Evolutionary conservation across 2,888 invertebrate species (phyloP), one percentile per base, ranked within the genome.

Genomic region (Melitaea athalia): DNA sequence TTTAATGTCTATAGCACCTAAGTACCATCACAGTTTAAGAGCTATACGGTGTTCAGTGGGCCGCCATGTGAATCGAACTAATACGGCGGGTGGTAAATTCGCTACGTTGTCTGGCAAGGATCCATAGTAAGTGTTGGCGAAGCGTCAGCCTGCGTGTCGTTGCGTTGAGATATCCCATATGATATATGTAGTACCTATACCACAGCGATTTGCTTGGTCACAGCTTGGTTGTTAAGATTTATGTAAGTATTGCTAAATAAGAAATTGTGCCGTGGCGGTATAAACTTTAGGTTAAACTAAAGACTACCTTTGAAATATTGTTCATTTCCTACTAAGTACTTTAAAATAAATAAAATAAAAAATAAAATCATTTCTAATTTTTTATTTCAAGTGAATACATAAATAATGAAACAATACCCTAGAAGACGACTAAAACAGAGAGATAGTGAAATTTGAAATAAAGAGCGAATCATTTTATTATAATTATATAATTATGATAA

Each of bases 61-160:
- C 53, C 68, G 70, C 60, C 59, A 53, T 71, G 50, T 69, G 66
- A 66, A 53, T 63, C 45, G 42, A 31, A 61, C 49, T 17, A 62
- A 42, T 66, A 63, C 50, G 33, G 49, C 68, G 64, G 52, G 52
- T 53, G 63, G 62, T 42, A 47, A 57, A 68, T 49, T 49, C 62
- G 45, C 60, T 68, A 66, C 64, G 72, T 75, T 72, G 79, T 79
- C 87, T 89, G 89, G 89, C 90, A 88, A 78, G 80, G 79, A 78
- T 88, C 90, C 89, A 88, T 80, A 81, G 80, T 79, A 79, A 81
- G 80, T 81, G 79, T 79, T 78, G 79, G 76, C 76, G 75, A 78
- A 76, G 82, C 82, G 84, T 77, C 88, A 86, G 87, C 82, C 82
- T 84, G 86, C 82, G 81, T 84, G 77, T 78, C 78, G 71, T 77